A percentile compares a stretch with the other conserved stretches of the same genome.
Conservation (phyloP, 2,113 vertebrate genomes). For the Alectura lathami region DNA sequence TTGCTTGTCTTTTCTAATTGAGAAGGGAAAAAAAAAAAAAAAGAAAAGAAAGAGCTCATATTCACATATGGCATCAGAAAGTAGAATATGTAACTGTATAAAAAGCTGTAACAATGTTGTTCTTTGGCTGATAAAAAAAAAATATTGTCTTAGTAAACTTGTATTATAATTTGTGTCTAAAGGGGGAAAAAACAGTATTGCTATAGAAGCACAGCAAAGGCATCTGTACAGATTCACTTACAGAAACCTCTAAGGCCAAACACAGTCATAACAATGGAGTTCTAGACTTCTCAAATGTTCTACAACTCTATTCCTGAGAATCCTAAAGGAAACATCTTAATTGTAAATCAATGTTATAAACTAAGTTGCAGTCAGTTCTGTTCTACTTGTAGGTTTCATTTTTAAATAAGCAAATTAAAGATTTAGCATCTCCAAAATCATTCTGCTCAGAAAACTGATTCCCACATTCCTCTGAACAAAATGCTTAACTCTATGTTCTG, state of each 20-base stretch:
- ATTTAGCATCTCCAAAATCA: neutral
- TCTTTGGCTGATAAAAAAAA: neutral
- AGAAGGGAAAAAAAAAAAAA: neutral
- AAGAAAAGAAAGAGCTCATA: neutral
- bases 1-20: neutral
- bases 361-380: neutral
- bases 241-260: neutral
- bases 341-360: neutral
- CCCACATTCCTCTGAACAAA: neutral
- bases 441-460: neutral
- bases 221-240: neutral
- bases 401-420: neutral
- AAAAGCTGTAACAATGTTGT: neutral
- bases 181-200: neutral
- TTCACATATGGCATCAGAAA: neutral
- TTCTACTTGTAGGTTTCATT: neutral
- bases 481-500: neutral
- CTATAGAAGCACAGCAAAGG: neutral
- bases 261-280: neutral
- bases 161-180: neutral
- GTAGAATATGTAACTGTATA: neutral
- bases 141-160: neutral
- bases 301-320: neutral
- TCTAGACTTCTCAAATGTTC: slow-evolving; percentile 5
- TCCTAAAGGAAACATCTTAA: neutral